Base-by-base conservation (phyloP, 1,140 invertebrate genomes). In the Pseudomyrmex gracilis region DNA sequence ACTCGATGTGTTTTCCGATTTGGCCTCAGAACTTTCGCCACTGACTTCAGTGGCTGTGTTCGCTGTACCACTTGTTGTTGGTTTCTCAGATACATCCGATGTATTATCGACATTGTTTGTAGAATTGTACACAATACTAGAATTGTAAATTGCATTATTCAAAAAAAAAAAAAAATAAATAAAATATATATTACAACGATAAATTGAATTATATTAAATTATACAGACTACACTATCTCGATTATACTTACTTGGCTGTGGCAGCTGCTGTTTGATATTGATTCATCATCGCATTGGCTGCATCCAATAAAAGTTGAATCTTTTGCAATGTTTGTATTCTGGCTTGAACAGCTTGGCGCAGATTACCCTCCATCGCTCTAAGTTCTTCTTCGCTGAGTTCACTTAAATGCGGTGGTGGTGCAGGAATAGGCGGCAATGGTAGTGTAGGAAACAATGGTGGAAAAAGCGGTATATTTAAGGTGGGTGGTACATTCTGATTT, bases 301-400 rank as follows among this genome's bases (percentile, higher is more conserved):
- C 94, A 63, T 94, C 93, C 15, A 94, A 66, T 17, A 94, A 86
- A 58, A 94, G 87, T 80, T 94, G 93, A 47, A 94, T 90, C 86
- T 92, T 93, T 74, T 93, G 92, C 10, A 94, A 83, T 8, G 91
- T 94, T 86, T 96, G 96, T 71, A 99, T 96, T 78, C 99, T 95
- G 7, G 98, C 98, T 92, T 99, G 98, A 43, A 99, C 95, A 87
- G 98, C 97, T 89, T 96, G 95, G 87, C 98, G 95, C 87, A 98
- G 96, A 78, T 96, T 96, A 43, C 98, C 98, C 93, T 99, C 99
- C 97, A 99, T 97, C 24, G 95, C 95, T 83, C 95, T 94, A 45
- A 99, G 94, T 91, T 99, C 98, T 78, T 98, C 98, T 51, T 97
- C 96, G 64, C 96, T 96, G 17, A 99, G 94, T 57, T 95, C 95